A percentile compares a stretch with the other conserved stretches of the same genome.
Evolutionary conservation across 2,888 invertebrate genomes (phyloP).

Genomic region (Ellobium chinense): DNA sequence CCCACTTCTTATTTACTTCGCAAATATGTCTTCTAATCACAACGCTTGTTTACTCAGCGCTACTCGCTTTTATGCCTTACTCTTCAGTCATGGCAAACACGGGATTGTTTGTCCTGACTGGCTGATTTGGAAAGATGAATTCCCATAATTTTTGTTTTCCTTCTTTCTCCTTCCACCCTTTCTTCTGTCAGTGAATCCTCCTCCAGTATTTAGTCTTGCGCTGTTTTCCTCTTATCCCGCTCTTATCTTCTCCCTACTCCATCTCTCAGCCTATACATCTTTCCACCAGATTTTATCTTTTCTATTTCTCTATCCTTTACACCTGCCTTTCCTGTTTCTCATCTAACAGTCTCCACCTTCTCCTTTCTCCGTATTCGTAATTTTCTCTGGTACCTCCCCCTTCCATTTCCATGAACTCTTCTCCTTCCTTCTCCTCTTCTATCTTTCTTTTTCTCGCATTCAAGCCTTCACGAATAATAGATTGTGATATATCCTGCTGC

Average conservation of each 20-base stretch:
- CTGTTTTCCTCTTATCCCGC: neutral
- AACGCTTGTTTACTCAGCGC: no score
- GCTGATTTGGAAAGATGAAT: no score
- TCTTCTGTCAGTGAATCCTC: neutral
- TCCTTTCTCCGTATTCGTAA: neutral
- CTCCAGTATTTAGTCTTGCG: no score
- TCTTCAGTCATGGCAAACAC: no score
- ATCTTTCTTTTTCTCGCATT: neutral
- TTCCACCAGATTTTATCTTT: neutral
- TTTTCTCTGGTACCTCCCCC: no score
- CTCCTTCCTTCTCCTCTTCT: neutral
- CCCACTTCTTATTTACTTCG: no score
- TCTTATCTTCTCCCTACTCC: neutral
- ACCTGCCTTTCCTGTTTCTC: constrained; percentile 3
- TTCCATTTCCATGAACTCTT: no score
- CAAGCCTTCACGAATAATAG: neutral
- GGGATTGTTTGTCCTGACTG: no score
- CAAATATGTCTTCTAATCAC: no score
- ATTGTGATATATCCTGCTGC: no score
- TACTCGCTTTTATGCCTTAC: no score
- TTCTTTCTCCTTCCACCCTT: neutral
- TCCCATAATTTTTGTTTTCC: neutral
- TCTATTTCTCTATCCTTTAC: constrained; percentile 1
- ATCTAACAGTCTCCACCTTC: neutral
- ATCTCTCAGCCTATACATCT: neutral